Base-by-base conservation (phyloP, 1,140 invertebrate genomes). In the Drosophila serrata region DNA sequence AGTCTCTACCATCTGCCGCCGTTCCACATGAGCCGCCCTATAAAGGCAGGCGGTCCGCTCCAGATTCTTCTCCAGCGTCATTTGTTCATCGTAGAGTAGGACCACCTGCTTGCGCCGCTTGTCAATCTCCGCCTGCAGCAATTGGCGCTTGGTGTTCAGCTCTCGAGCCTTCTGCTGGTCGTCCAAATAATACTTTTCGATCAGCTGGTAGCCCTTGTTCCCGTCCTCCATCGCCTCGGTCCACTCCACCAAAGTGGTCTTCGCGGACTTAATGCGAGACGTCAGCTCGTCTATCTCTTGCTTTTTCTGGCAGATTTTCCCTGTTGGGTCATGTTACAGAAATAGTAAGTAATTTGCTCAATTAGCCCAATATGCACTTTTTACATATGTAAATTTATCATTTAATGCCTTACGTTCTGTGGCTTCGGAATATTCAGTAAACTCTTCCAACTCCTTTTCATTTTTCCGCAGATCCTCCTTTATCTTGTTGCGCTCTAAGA, bases 181-280 rank as follows among this genome's bases (percentile, higher is more conserved):
- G 37, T 94, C 93, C 58, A 94, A 93, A 39, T 94, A 94, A 55
- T 95, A 95, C 59, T 94, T 93, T 63, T 94, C 94, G 24, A 96
- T 93, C 19, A 95, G 48, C 56, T 94, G 90, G 74, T 94, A 94
- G 42, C 94, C 94, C 40, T 94, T 94, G 59, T 95, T 94, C 7
- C 94, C 93, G 59, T 93, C 93, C 40, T 93, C 92, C 40, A 95
- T 92, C 9, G 93, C 93, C 57, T 95, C 94, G n/a, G 94, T 94
- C 94, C 94, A 95, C 15, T 94, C 93, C 7, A 93, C 75, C 27
- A 95, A 75, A 12, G 93, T 93, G 31, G 93, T 92, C 46, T 94
- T 94, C n/a, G 95, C 95, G 79, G 94, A 93, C 40, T 94, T 92
- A 0, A 95, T 93, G 64, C 93, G 93, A 22, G 93, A 90, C 60